Evolutionary conservation across 2,113 vertebrate species (phyloP).

Genomic region (Rhinopithecus roxellana): DNA sequence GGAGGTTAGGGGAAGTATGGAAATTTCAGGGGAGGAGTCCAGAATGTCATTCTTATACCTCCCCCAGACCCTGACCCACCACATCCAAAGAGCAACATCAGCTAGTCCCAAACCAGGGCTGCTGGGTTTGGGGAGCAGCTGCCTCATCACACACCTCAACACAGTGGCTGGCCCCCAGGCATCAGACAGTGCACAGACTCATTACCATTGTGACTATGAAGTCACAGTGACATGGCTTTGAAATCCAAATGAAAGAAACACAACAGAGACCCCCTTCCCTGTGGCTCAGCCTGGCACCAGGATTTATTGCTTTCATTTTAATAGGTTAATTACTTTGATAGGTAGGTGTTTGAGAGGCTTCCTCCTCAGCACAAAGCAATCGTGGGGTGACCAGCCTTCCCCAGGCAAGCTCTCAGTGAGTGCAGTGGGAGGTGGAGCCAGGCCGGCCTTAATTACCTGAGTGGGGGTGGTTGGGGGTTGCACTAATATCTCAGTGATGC

Average conservation of each 20-base stretch:
- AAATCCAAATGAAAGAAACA: slow-evolving; percentile 78
- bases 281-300: slow-evolving; percentile 56
- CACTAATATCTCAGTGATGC: slow-evolving; percentile 30
- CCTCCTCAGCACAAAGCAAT: slow-evolving; percentile 59
- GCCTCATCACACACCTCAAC: slow-evolving; percentile 51
- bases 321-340: slow-evolving; percentile 77
- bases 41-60: background rate
- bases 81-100: slow-evolving; percentile 51
- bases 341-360: slow-evolving; percentile 71
- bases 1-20: background rate
- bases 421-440: background rate
- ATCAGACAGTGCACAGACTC: slow-evolving; percentile 62
- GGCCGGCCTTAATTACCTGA: slow-evolving; percentile 56
- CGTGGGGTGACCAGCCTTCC: background rate
- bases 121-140: slow-evolving; percentile 46
- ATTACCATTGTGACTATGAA: slow-evolving; percentile 63
- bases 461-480: background rate
- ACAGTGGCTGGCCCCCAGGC: slow-evolving; percentile 51
- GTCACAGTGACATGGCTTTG: slow-evolving; percentile 73
- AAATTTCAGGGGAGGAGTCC: background rate
- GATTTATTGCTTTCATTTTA: slow-evolving; percentile 69
- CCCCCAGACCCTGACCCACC: background rate
- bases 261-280: slow-evolving; percentile 32
- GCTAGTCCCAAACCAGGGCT: slow-evolving; percentile 43
- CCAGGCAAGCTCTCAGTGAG: background rate